These are phyloP conservation scores for Pocillopora damicornis DNA, from an alignment of 64 coral and sea anemone species.

Conservation along the genomic window DNA sequence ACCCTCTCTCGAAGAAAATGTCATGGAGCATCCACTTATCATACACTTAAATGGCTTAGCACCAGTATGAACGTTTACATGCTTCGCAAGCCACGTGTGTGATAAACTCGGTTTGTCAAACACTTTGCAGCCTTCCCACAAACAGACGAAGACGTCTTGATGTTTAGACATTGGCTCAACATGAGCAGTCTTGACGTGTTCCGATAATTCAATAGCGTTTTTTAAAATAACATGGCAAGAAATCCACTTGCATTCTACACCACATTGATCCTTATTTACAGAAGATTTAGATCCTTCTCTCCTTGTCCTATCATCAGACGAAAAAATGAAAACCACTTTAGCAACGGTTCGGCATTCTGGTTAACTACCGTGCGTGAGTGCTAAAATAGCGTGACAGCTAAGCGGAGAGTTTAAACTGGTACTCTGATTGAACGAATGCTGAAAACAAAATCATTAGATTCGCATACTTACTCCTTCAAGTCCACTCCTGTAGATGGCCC, in stretches of 20 bases:
- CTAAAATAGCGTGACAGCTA: not conserved
- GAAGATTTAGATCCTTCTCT: slow-evolving; percentile 22
- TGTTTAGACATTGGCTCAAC: slow-evolving; percentile 77
- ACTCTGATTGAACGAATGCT: not conserved
- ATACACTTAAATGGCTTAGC: slow-evolving; percentile 98
- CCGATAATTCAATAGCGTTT: slow-evolving; percentile 57
- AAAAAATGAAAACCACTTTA: not conserved
- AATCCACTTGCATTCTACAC: slow-evolving; percentile 86
- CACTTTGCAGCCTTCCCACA: slow-evolving; percentile 99
- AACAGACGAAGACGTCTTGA: slow-evolving; percentile 89
- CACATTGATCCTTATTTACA: slow-evolving; percentile 9
- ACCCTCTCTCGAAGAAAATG: slow-evolving; percentile 89
- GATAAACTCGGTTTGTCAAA: slow-evolving; percentile 97
- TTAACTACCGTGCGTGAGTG: not conserved
- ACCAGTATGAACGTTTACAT: slow-evolving; percentile 90
- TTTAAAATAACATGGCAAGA: slow-evolving; percentile 45
- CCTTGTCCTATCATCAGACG: slow-evolving; percentile 39
- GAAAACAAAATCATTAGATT: not conserved
- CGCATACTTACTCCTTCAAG: slow-evolving; percentile 21
- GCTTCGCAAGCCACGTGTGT: slow-evolving; percentile 94
- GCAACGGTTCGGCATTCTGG: not conserved
- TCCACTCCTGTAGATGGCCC: not conserved
- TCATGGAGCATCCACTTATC: slow-evolving; percentile 83
- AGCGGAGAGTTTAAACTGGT: not conserved
- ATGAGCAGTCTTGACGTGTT: slow-evolving; percentile 76